Evolutionary conservation across 1,140 invertebrate genomes (phyloP), one percentile per base, ranked within the genome.

Genomic region (Bombus sylvicola): DNA sequence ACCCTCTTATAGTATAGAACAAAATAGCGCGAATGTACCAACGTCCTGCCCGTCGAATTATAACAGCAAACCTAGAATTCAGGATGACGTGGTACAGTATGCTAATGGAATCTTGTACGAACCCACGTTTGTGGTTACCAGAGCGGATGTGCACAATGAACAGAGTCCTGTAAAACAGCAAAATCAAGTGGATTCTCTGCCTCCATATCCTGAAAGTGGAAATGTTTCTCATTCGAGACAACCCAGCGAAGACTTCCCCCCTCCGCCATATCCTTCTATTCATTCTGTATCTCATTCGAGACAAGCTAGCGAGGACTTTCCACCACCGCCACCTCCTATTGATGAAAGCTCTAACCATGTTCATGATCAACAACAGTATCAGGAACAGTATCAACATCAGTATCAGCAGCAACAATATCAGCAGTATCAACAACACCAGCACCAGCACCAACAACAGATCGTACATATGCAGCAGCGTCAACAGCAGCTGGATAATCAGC

Each of bases 261-360:
- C 96, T 8, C 96, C 96, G 10, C 98, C 98, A 0, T 98, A 98
- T 93, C 98, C 98, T 0, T 97, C 97, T 89, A 96, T 97, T 5
- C 96, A 97, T 78, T 98, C 97, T 4, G 96, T 96, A 0, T 96
- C 97, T 64, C 98, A 98, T 92, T 98, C 98, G 2, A 96, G 98
- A 81, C 98, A 98, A 94, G 96, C 97, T 0, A 98, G 98, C 94
- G 98, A 98, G 94, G 98, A 98, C 89, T 98, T 98, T 90, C 98
- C 98, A 59, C 98, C 98, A 34, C 98, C 98, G 53, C 98, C 98
- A 4, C 97, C 98, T 1, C 97, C 97, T 5, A 95, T 98, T 69
- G 97, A 98, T 84, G 96, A 96, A 66, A 94, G 95, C 2, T 92
- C 96, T 13, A 96, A 96, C 90, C 96, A 96, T 82, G 94, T 81